Conservation (phyloP, 2,888 invertebrate species). For the Idaea straminata region DNA sequence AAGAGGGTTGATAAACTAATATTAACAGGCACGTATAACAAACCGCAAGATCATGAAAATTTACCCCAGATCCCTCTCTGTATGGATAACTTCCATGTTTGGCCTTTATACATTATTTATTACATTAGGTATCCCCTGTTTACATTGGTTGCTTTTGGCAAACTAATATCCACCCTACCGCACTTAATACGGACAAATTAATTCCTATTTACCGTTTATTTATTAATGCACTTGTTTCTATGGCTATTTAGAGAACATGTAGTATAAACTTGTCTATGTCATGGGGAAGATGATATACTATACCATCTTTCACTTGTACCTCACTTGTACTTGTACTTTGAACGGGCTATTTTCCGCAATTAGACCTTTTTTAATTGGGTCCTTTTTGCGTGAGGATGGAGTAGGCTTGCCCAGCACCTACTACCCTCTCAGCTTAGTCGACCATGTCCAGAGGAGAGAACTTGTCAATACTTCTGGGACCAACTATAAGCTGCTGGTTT, state of each 20-base stretch:
- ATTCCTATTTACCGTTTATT: slow-evolving; percentile 48
- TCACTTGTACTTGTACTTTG: too few relatives aligned
- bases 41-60: slow-evolving; percentile 79
- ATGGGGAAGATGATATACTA: neutral
- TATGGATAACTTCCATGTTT: slow-evolving; percentile 71
- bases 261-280: neutral
- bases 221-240: slow-evolving; percentile 33
- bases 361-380: too few relatives aligned
- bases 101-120: slow-evolving; percentile 75
- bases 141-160: slow-evolving; percentile 61
- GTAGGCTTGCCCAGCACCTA: too few relatives aligned
- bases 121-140: slow-evolving; percentile 67
- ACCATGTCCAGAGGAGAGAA: too few relatives aligned
- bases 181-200: slow-evolving; percentile 54
- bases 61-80: slow-evolving; percentile 66
- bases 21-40: slow-evolving; percentile 70
- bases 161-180: slow-evolving; percentile 47
- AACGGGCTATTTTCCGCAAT: too few relatives aligned
- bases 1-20: slow-evolving; percentile 72
- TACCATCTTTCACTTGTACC: too few relatives aligned
- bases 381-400: too few relatives aligned
- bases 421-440: too few relatives aligned
- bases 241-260: neutral
- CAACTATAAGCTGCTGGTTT: too few relatives aligned
- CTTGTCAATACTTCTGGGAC: too few relatives aligned